A percentile compares a stretch with the other conserved stretches of the same genome.
These are phyloP conservation scores for Oncopodura yosiiana DNA, from an alignment of 1,140 invertebrate genomes.

Conservation along the genomic window DNA sequence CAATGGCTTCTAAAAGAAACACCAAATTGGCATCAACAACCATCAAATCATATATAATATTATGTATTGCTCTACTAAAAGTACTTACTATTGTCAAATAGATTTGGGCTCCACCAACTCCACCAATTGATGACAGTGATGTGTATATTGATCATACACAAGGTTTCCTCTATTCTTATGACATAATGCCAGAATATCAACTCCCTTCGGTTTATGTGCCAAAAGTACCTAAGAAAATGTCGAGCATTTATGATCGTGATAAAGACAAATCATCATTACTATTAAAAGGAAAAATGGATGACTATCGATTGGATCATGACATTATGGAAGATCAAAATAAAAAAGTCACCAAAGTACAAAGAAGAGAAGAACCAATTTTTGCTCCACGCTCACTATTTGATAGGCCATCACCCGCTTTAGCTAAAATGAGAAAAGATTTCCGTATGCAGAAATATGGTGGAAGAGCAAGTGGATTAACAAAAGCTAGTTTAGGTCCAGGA, in stretches of 20 bases:
- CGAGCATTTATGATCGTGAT: too few species aligned
- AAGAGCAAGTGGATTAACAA: slow-evolving; percentile 45
- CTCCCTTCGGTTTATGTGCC: slow-evolving; percentile 65
- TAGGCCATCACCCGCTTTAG: slow-evolving; percentile 61
- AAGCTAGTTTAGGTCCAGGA: slow-evolving; percentile 26
- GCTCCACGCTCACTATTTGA: slow-evolving; percentile 80
- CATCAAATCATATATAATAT: slow-evolving; percentile 16
- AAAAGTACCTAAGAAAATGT: slow-evolving; percentile 8
- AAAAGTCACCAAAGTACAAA: slow-evolving; percentile 45
- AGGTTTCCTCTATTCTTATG: slow-evolving; percentile 72
- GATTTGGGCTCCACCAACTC: slow-evolving; percentile 93
- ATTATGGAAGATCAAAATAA: neutral
- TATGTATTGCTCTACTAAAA: too few species aligned
- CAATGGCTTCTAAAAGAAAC: too few species aligned
- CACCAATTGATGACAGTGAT: slow-evolving; percentile 80
- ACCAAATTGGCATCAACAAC: too few species aligned
- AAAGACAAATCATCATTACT: neutral
- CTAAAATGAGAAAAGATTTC: slow-evolving; percentile 65
- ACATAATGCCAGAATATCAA: slow-evolving; percentile 68
- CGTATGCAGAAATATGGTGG: slow-evolving; percentile 62
- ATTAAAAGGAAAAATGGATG: neutral
- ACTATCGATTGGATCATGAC: neutral
- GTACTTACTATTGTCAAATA: slow-evolving; percentile 39
- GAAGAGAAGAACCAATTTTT: slow-evolving; percentile 63
- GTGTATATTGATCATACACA: slow-evolving; percentile 79